A percentile compares a stretch with the other conserved stretches of the same genome.
phyloP scores from a whole-genome alignment of 2,113 vertebrate species.

The Conger conger region DNA sequence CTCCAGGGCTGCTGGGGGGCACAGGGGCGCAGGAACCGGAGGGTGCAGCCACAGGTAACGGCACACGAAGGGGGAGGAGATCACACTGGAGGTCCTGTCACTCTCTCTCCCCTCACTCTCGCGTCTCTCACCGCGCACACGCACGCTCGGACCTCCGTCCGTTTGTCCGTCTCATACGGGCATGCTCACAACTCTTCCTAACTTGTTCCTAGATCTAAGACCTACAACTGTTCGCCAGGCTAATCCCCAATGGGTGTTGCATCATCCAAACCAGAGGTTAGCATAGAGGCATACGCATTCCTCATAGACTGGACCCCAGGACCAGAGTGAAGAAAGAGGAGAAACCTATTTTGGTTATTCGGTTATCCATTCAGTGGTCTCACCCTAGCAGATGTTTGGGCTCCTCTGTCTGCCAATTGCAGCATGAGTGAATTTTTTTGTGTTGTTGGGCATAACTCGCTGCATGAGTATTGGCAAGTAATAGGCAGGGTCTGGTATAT shows the following conservation, averaged over 20 bases:
- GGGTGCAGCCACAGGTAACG: conserved; percentile 69
- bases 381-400: neutral
- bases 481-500: neutral
- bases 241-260: neutral
- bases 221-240: neutral
- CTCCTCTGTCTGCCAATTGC: neutral
- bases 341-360: neutral
- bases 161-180: conserved; percentile 21
- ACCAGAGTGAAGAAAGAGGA: neutral
- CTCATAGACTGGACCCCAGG: neutral
- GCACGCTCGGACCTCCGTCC: neutral
- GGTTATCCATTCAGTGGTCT: neutral
- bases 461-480: neutral
- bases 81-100: neutral
- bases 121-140: conserved; percentile 18
- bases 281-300: neutral
- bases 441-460: neutral
- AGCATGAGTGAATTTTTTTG: neutral
- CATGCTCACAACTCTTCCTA: neutral
- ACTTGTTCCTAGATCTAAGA: neutral
- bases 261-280: neutral
- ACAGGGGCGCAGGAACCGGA: conserved; percentile 49
- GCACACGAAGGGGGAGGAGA: neutral
- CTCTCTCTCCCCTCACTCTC: neutral
- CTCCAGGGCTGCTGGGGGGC: conserved; percentile 61